phyloP scores from a whole-genome alignment of 92 coral and sea anemone species.

The Scolanthus callimorphus region DNA sequence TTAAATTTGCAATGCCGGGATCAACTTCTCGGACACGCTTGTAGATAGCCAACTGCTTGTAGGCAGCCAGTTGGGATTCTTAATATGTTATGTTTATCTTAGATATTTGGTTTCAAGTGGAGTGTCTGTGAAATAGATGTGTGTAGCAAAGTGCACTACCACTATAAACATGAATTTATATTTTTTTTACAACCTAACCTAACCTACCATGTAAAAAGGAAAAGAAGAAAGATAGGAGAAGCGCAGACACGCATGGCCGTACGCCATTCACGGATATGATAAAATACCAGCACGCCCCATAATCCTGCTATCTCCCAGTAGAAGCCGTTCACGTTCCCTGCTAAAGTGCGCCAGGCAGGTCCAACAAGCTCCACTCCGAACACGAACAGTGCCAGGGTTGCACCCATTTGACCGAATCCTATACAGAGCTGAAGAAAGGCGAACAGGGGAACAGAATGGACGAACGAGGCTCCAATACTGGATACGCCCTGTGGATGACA shows the following conservation, averaged over 20 bases:
- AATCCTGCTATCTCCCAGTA: neutral
- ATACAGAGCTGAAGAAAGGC: constrained; percentile 45
- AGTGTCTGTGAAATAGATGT: too few species aligned
- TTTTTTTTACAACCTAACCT: too few species aligned
- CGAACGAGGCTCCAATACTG: constrained; percentile 33
- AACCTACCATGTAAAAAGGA: neutral
- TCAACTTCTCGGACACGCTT: too few species aligned
- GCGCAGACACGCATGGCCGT: neutral
- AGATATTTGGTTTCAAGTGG: too few species aligned
- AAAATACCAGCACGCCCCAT: neutral
- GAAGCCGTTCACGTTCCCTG: neutral
- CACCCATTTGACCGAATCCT: constrained; percentile 39
- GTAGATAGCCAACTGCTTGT: too few species aligned
- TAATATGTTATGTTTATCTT: too few species aligned
- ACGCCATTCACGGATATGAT: neutral
- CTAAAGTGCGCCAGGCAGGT: neutral
- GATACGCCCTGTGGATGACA: constrained; percentile 13
- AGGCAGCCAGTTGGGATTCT: too few species aligned
- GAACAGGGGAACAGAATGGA: constrained; percentile 19
- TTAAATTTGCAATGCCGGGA: too few species aligned
- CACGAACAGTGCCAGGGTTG: constrained; percentile 32
- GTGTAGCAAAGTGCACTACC: too few species aligned
- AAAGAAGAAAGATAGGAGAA: neutral
- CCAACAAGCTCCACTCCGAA: constrained; percentile 5
- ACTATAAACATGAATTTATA: too few species aligned